These are phyloP conservation scores for Napeogenes sylphis DNA, from an alignment of 2,888 invertebrate genomes.

Conservation along the genomic window DNA sequence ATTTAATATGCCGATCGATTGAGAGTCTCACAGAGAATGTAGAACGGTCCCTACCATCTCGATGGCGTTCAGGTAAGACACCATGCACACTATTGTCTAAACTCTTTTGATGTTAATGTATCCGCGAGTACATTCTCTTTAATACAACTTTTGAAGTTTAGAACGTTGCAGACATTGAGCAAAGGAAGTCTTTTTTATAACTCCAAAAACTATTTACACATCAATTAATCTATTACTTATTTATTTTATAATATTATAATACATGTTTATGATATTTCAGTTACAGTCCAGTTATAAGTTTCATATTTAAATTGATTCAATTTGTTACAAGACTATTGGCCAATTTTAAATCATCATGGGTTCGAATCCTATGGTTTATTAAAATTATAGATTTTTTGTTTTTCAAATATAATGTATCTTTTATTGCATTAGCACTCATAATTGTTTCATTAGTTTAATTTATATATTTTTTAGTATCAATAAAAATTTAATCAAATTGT, in stretches of 20 bases:
- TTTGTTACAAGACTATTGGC: not conserved
- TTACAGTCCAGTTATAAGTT: no score
- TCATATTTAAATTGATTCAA: not conserved
- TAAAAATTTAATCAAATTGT: not conserved
- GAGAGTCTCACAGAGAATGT: constrained; percentile 78
- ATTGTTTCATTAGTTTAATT: not conserved
- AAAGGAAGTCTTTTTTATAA: not conserved
- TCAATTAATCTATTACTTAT: no score
- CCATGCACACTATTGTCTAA: constrained; percentile 23
- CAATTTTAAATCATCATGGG: not conserved
- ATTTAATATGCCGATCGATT: constrained; percentile 80
- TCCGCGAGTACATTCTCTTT: not conserved
- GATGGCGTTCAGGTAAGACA: constrained; percentile 74
- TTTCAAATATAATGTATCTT: not conserved
- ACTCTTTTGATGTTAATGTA: not conserved
- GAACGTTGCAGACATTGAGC: not conserved
- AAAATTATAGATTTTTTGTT: not conserved
- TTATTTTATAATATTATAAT: no score
- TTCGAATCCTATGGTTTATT: not conserved
- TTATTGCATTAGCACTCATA: not conserved
- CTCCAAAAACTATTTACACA: no score
- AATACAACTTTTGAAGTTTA: not conserved
- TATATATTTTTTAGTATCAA: not conserved
- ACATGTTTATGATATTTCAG: no score
- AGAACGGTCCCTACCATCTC: constrained; percentile 76